phyloP scores from a whole-genome alignment of 1,140 invertebrate species.

The Calosoma granatense region DNA sequence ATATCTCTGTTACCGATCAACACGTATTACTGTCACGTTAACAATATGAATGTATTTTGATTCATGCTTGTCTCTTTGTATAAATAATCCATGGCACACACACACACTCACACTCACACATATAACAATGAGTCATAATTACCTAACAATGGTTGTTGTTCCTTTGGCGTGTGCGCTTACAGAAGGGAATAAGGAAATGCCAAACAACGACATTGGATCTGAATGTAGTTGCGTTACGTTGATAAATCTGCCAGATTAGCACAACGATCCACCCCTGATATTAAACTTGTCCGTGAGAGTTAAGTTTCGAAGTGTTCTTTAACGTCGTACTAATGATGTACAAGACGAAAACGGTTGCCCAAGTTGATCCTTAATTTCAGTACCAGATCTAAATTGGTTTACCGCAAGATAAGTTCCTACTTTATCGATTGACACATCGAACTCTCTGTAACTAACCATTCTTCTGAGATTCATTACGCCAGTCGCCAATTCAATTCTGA shows the following conservation, averaged over 20 bases:
- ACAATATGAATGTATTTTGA: too few relatives aligned
- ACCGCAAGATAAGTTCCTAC: not conserved
- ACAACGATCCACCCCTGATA: not conserved
- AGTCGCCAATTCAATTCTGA: not conserved
- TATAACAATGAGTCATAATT: too few relatives aligned
- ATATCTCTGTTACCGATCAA: too few relatives aligned
- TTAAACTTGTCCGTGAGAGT: slow-evolving; percentile 2
- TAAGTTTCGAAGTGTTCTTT: not conserved
- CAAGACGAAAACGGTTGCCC: not conserved
- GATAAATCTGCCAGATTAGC: not conserved
- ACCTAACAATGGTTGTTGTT: too few relatives aligned
- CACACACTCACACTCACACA: too few relatives aligned
- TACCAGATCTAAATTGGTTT: not conserved
- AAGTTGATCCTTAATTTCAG: slow-evolving; percentile 1
- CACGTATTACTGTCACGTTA: too few relatives aligned
- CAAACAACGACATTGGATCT: too few relatives aligned
- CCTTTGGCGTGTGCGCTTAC: too few relatives aligned
- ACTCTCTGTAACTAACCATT: not conserved
- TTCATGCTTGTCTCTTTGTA: too few relatives aligned
- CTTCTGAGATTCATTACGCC: not conserved
- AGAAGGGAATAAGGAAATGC: too few relatives aligned
- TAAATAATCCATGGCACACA: too few relatives aligned
- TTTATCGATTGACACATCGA: not conserved
- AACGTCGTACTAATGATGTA: slow-evolving; percentile 6
- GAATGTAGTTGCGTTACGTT: too few relatives aligned